A percentile compares a stretch with the other conserved stretches of the same genome.
Evolutionary conservation across 2,797 vertebrate species (phyloP).

Genomic region (Ptychobarbus kaznakovi): DNA sequence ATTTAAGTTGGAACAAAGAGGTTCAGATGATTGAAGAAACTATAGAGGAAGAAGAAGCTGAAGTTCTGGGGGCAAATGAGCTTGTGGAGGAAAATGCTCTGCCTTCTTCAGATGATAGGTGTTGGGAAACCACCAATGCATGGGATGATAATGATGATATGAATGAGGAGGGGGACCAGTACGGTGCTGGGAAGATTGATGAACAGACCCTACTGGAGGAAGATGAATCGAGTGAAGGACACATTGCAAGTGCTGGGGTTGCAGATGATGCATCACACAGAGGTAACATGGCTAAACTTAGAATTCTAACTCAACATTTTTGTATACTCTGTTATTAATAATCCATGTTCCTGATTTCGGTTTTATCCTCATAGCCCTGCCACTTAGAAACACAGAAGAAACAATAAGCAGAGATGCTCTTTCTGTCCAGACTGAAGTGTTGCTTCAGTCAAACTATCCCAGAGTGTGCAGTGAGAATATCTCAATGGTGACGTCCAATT

Average conservation of each 20-base stretch:
- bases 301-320: background rate
- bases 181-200: background rate
- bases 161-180: background rate
- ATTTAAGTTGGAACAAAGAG: background rate
- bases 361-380: slow-evolving; percentile 19
- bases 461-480: background rate
- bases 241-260: background rate
- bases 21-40: background rate
- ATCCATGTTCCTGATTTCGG: background rate
- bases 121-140: background rate
- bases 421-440: slow-evolving; percentile 1
- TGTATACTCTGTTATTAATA: background rate
- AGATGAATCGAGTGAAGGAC: slow-evolving; percentile 14
- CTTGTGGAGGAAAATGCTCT: background rate
- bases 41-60: background rate
- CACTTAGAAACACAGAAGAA: background rate
- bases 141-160: background rate
- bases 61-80: slow-evolving; percentile 20
- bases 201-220: slow-evolving; percentile 23
- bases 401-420: slow-evolving; percentile 11
- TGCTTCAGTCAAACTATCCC: background rate
- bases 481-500: background rate
- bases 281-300: slow-evolving; percentile 35
- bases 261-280: slow-evolving; percentile 9
- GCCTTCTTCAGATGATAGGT: background rate